A percentile compares a stretch with the other conserved stretches of the same genome.
Evolutionary conservation across 2,888 invertebrate genomes (phyloP).

Genomic region (Drosophila fulvimacula): DNA sequence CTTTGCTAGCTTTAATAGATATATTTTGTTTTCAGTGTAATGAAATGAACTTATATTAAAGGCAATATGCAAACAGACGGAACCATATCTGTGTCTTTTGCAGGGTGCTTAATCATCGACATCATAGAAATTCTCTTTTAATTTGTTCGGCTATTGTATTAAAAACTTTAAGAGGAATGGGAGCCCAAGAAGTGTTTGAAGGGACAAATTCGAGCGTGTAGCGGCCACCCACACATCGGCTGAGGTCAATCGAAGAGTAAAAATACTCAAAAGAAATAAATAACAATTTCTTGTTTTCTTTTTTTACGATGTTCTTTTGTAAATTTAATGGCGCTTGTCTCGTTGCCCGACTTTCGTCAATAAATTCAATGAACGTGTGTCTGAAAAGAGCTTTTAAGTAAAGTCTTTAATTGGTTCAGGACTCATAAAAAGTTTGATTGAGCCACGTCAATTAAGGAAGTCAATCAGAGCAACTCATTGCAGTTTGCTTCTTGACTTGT

Average conservation of each 20-base stretch:
- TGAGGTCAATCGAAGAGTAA: constrained; percentile 1
- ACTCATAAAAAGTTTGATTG: constrained; percentile 31
- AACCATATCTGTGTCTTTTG: no score
- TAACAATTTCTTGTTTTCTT: constrained; percentile 55
- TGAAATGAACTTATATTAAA: no score
- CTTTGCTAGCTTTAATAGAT: no score
- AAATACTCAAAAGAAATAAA: constrained; percentile 64
- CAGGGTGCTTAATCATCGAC: background rate
- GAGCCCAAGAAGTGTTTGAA: constrained; percentile 52
- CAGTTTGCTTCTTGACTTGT: background rate
- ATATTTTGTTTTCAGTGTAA: no score
- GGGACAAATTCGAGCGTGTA: constrained; percentile 62
- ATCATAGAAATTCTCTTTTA: background rate
- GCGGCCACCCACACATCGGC: constrained; percentile 16
- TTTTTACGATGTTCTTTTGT: constrained; percentile 47
- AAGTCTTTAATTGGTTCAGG: constrained; percentile 53
- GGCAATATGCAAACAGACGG: no score
- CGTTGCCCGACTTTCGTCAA: constrained; percentile 41
- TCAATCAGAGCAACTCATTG: constrained; percentile 32
- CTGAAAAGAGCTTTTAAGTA: constrained; percentile 46
- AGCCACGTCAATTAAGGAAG: constrained; percentile 30
- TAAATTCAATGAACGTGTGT: constrained; percentile 54
- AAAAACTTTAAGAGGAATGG: constrained; percentile 20
- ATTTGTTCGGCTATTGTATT: background rate
- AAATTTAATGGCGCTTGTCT: constrained; percentile 52